Conservation (phyloP, 2,888 invertebrate genomes). For the Tetropium fuscum region DNA sequence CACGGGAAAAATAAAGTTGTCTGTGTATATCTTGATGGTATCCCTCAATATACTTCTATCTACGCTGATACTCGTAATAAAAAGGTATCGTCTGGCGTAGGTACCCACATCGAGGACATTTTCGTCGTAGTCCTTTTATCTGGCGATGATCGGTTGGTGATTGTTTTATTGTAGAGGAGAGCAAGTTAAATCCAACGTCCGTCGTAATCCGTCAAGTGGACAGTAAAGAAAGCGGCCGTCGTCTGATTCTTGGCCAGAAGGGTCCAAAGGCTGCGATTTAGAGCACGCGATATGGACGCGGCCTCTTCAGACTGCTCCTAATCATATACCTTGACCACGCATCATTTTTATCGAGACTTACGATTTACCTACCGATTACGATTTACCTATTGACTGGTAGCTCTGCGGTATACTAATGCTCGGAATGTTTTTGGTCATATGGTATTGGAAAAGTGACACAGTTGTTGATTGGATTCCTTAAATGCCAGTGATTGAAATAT, state of each 20-base stretch:
- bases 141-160: constrained; percentile 31
- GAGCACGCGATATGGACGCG: constrained; percentile 26
- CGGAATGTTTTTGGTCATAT: constrained; percentile 6
- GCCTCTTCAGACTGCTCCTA: constrained; percentile 20
- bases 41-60: too few species aligned
- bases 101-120: constrained; percentile 27
- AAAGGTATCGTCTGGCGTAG: constrained; percentile 10
- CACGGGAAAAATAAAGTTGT: too few species aligned
- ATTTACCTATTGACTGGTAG: constrained; percentile 1
- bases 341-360: constrained; percentile 24
- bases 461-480: too few species aligned
- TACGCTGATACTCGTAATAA: too few species aligned
- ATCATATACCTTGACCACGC: constrained; percentile 20
- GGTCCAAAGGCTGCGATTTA: constrained; percentile 20
- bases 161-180: constrained; percentile 39
- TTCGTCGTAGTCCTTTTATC: constrained; percentile 32
- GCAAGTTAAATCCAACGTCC: constrained; percentile 38
- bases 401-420: constrained; percentile 7
- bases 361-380: constrained; percentile 20
- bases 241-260: constrained; percentile 17
- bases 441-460: not conserved
- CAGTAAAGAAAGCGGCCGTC: constrained; percentile 30
- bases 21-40: too few species aligned
- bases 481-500: too few species aligned
- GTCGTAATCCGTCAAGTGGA: constrained; percentile 43